Percentiles rank a stretch among this genome's conserved stretches.
These are phyloP conservation scores for Porites cylindrica DNA, from an alignment of 92 coral and sea anemone genomes.

Conservation along the genomic window DNA sequence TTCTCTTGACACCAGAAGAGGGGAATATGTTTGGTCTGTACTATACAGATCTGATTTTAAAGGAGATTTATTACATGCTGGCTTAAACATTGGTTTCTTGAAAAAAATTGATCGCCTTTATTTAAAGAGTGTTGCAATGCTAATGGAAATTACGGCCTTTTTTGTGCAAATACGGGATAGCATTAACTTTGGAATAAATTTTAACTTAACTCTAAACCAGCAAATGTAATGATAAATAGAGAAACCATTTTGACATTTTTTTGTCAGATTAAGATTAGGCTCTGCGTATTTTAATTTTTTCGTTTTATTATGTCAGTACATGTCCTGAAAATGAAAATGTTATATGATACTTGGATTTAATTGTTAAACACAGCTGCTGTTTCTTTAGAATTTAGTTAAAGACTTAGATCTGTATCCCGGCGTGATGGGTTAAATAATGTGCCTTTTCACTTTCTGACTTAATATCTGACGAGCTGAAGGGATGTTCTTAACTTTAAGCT, in stretches of 20 bases:
- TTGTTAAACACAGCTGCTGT: slow-evolving; percentile 23
- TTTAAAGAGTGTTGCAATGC: background rate
- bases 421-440: background rate
- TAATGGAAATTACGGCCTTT: background rate
- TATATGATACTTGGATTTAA: background rate
- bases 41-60: no score
- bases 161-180: background rate
- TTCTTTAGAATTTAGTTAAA: slow-evolving; percentile 2
- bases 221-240: background rate
- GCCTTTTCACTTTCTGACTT: background rate
- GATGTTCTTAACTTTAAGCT: background rate
- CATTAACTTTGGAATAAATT: background rate
- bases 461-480: background rate
- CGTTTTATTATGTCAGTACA: no score
- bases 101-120: background rate
- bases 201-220: background rate
- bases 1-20: no score
- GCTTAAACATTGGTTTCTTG: background rate
- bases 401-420: background rate
- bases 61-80: background rate
- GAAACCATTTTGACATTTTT: background rate
- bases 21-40: no score
- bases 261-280: background rate
- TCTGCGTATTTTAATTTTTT: background rate
- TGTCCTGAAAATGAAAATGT: background rate